phyloP scores from a whole-genome alignment of 2,888 invertebrate genomes.

The Dascillus cervinus region DNA sequence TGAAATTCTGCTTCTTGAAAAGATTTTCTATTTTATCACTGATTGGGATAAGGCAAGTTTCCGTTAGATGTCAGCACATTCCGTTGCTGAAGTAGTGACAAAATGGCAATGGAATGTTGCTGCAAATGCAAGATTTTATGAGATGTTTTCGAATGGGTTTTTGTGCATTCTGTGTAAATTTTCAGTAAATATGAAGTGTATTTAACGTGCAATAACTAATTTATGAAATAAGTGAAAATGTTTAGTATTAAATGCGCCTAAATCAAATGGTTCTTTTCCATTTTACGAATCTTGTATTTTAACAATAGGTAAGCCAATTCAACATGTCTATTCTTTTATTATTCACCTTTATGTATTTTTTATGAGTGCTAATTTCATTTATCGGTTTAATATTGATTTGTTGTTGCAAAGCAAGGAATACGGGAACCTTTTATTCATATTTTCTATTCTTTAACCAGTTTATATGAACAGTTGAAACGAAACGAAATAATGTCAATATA shows the following conservation, averaged over 20 bases:
- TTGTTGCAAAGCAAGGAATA: constrained; percentile 1
- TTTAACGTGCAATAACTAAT: constrained; percentile 19
- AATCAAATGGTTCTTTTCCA: constrained; percentile 26
- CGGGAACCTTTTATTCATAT: constrained; percentile 4
- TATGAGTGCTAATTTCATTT: constrained; percentile 33
- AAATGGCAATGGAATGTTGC: constrained; percentile 44
- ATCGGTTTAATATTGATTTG: constrained; percentile 20
- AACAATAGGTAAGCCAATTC: constrained; percentile 43
- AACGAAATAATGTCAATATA: constrained; percentile 5
- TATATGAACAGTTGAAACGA: background rate
- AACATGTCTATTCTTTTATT: constrained; percentile 38
- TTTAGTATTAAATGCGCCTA: constrained; percentile 7
- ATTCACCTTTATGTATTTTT: constrained; percentile 40
- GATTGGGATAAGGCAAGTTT: constrained; percentile 5
- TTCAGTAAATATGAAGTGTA: constrained; percentile 29
- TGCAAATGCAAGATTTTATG: constrained; percentile 14
- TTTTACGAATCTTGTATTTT: constrained; percentile 40
- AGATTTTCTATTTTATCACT: no score
- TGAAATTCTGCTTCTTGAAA: no score
- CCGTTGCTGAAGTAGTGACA: constrained; percentile 35
- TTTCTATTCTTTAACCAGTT: constrained; percentile 10
- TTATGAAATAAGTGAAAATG: constrained; percentile 5
- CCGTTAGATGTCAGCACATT: constrained; percentile 21
- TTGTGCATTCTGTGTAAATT: constrained; percentile 23
- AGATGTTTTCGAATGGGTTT: constrained; percentile 33